Conservation (phyloP, 2,113 vertebrate genomes). For the Oryzias woworae region DNA sequence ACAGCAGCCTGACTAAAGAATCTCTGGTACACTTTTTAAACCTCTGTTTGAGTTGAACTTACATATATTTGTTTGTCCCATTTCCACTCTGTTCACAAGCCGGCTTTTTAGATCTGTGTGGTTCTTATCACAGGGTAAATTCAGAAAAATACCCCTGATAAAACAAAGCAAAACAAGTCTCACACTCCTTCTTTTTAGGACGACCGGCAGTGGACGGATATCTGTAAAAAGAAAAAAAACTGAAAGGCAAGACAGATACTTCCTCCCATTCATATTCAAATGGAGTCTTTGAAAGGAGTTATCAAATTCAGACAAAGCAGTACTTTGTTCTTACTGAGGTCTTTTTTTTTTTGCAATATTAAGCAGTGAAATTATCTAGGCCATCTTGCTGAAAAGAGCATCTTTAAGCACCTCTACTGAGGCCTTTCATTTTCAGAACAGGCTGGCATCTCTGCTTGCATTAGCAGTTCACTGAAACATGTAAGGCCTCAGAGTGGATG, state of each 20-base stretch:
- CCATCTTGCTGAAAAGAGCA: slow-evolving; percentile 25
- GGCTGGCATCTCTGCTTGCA: slow-evolving; percentile 7
- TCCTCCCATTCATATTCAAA: slow-evolving; percentile 54
- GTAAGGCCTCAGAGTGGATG: background rate
- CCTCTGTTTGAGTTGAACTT: background rate
- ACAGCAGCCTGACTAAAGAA: slow-evolving; percentile 1
- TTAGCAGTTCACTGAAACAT: slow-evolving; percentile 21
- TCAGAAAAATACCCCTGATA: slow-evolving; percentile 48
- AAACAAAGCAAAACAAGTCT: slow-evolving; percentile 44
- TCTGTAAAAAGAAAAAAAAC: slow-evolving; percentile 18
- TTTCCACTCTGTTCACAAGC: slow-evolving; percentile 12
- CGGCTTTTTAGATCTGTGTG: slow-evolving; percentile 33
- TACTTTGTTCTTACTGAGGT: slow-evolving; percentile 17
- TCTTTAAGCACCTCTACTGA: slow-evolving; percentile 16
- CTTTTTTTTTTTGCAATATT: slow-evolving; percentile 25
- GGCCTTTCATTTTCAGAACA: slow-evolving; percentile 10
- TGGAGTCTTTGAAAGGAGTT: slow-evolving; percentile 23
- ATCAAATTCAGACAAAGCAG: slow-evolving; percentile 43
- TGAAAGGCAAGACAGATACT: slow-evolving; percentile 38
- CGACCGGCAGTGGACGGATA: slow-evolving; percentile 8
- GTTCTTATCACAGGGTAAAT: slow-evolving; percentile 40
- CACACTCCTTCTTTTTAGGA: slow-evolving; percentile 33
- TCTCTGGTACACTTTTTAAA: slow-evolving; percentile 7
- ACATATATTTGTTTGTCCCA: slow-evolving; percentile 18
- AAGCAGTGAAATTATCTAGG: slow-evolving; percentile 34